These are phyloP conservation scores for Sympetrum striolatum DNA, from an alignment of 2,888 invertebrate genomes.

Conservation along the genomic window DNA sequence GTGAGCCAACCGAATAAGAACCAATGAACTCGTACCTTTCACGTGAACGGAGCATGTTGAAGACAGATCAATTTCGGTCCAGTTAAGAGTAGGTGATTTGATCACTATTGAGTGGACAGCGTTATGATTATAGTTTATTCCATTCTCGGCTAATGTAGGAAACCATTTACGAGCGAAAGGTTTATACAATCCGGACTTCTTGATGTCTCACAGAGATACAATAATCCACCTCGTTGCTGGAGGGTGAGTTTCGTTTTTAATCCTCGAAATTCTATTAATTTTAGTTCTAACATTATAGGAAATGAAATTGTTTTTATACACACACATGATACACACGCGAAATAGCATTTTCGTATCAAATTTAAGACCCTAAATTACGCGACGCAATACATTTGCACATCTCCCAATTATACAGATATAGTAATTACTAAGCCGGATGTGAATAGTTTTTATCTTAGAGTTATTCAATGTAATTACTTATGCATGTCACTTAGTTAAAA, in stretches of 20 bases:
- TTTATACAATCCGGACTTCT: neutral
- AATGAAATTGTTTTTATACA: too few species aligned
- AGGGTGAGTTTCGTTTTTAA: constrained; percentile 74
- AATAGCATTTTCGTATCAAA: too few species aligned
- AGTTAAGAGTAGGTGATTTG: constrained; percentile 13
- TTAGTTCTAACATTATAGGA: neutral
- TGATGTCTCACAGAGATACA: constrained; percentile 68
- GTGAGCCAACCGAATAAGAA: constrained; percentile 26
- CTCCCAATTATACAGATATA: constrained; percentile 45
- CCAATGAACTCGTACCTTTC: constrained; percentile 38
- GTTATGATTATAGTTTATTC: neutral
- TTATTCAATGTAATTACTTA: neutral
- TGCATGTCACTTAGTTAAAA: too few species aligned
- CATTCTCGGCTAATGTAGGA: neutral
- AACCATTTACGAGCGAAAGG: neutral
- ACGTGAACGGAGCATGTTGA: constrained; percentile 39
- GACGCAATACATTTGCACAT: neutral
- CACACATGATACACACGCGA: too few species aligned
- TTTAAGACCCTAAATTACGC: neutral
- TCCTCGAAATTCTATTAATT: constrained; percentile 46
- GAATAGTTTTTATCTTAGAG: neutral
- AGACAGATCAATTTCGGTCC: constrained; percentile 31
- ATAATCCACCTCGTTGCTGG: constrained; percentile 94
- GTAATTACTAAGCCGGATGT: constrained; percentile 1
- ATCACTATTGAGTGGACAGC: constrained; percentile 12